Percentiles rank a stretch among this genome's conserved stretches.
These are phyloP conservation scores for Antheraea assamensis DNA, from an alignment of 2,888 invertebrate genomes.

Conservation along the genomic window DNA sequence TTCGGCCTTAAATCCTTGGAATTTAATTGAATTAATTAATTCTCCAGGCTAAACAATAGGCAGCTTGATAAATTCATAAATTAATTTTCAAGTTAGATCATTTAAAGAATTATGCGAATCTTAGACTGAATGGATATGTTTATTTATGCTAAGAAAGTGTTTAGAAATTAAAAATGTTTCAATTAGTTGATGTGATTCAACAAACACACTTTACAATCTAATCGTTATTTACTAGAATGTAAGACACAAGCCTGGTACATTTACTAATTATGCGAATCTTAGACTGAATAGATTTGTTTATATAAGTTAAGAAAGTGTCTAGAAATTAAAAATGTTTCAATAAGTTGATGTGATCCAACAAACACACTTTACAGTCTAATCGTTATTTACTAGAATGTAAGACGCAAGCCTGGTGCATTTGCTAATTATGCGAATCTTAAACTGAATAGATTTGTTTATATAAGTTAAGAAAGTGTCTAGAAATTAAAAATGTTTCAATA, in stretches of 20 bases:
- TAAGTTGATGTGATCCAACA: no score
- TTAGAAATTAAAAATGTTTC: background rate
- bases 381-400: no score
- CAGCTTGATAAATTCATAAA: background rate
- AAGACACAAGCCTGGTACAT: background rate
- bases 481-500: background rate
- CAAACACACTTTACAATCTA: background rate
- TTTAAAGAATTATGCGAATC: background rate
- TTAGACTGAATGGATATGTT: background rate
- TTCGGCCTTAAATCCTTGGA: slow-evolving; percentile 1
- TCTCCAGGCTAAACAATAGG: slow-evolving; percentile 1
- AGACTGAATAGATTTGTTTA: no score
- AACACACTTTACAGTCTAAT: no score
- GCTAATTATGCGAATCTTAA: background rate
- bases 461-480: background rate
- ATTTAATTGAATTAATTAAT: slow-evolving; percentile 2
- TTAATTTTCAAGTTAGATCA: background rate
- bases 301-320: no score
- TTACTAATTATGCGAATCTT: no score
- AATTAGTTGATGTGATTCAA: no score
- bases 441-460: background rate
- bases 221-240: background rate
- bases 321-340: no score
- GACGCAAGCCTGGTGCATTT: no score
- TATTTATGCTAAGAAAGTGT: background rate